These are phyloP conservation scores for Pogonocherus hispidulus DNA, from an alignment of 2,888 invertebrate genomes.

Conservation along the genomic window DNA sequence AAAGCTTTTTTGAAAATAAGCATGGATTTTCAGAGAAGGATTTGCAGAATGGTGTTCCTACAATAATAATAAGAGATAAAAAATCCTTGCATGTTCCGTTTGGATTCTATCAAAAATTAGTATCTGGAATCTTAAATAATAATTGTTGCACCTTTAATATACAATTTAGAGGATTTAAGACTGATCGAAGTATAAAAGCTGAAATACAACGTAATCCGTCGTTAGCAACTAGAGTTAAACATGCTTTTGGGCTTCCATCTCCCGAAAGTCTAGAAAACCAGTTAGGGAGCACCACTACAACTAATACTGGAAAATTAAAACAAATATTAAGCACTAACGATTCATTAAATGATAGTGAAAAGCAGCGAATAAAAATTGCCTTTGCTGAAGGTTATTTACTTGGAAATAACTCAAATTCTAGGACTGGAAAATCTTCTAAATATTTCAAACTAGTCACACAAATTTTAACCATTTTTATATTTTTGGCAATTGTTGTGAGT, in stretches of 20 bases:
- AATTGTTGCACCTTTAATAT: constrained; percentile 66
- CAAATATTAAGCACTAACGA: constrained; percentile 72
- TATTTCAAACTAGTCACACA: constrained; percentile 82
- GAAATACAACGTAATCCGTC: constrained; percentile 82
- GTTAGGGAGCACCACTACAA: constrained; percentile 44
- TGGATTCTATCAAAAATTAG: constrained; percentile 61
- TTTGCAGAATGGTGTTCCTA: constrained; percentile 58
- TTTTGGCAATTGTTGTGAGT: constrained; percentile 83
- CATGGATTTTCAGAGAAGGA: constrained; percentile 64
- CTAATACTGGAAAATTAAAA: constrained; percentile 69
- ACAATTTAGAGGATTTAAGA: constrained; percentile 84
- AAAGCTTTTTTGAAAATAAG: constrained; percentile 69
- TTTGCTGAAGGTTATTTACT: constrained; percentile 93
- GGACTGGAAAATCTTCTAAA: constrained; percentile 71
- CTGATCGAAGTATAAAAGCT: constrained; percentile 79
- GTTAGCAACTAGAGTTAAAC: constrained; percentile 77
- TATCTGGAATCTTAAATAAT: constrained; percentile 56
- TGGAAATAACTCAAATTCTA: constrained; percentile 71
- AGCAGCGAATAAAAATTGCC: constrained; percentile 85
- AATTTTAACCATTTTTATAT: constrained; percentile 79
- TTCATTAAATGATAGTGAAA: constrained; percentile 71
- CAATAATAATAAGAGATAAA: constrained; percentile 56
- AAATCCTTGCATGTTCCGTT: constrained; percentile 57
- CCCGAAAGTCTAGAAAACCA: constrained; percentile 52
- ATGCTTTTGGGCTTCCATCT: constrained; percentile 65